Base-by-base conservation (phyloP, 2,113 vertebrate genomes). In the Polyodon spathula region DNA sequence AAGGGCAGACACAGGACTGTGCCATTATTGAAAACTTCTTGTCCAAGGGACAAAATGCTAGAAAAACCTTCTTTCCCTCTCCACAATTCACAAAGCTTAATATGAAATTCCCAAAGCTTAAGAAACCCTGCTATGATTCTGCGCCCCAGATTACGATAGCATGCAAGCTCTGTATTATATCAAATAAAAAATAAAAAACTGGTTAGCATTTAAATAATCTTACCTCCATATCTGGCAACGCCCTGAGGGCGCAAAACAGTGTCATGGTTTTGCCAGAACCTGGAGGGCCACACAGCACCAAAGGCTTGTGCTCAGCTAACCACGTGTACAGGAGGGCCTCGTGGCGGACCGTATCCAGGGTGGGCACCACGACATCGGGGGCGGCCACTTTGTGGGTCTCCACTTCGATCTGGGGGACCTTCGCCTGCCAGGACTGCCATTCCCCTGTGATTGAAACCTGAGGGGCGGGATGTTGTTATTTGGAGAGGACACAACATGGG, bases 261-360 rank as follows among this genome's bases (percentile, higher is more conserved):
- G 96, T 97, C 96, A 98, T 98, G 37, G 95, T 99, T 73, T 99
- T 98, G 69, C 96, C 96, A 54, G 96, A 97, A 46, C 96, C 96
- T 0, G 96, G 96, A 37, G 95, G 95, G 61, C 95, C 96, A 59
- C 96, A 98, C n/a, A 99, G 77, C 8, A 98, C 96, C 55, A 98
- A 77, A 0, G 95, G 96, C 70, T 98, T 99, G 77, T 99, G 96
- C 53, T 97, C 96, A 2, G 96, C 96, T 63, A 98, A 85, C 96
- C 96, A 99, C 1, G 96, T 99, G 74, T 99, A 99, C 9, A 99
- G 81, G 71, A 99, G 72, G 12, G 96, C 96, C 65, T 99, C 96
- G 2, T 99, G 96, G 16, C 96, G 95, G 60, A 99, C 96, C 0
- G 96, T 99, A 69, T 99, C 96, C 70, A 99, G 77, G 0, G 96